Evolutionary conservation across 2,888 invertebrate species (phyloP), one percentile per base, ranked within the genome.

Genomic region (Odontothrips loti): DNA sequence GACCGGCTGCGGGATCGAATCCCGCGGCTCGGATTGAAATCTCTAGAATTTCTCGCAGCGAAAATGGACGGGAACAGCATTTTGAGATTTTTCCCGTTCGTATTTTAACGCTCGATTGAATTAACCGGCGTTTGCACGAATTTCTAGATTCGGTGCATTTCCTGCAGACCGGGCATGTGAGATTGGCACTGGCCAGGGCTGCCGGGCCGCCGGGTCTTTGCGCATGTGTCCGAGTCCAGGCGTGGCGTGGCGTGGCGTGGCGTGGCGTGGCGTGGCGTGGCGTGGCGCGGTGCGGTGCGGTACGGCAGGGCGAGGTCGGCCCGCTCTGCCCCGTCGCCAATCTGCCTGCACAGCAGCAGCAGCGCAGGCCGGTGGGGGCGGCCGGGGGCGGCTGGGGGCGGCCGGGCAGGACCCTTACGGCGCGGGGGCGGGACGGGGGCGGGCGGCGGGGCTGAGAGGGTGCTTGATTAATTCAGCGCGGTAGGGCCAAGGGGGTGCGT

Each of bases 371-470:
- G 58, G 58, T 15, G 58, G 58, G 58, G 20, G 20, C 58, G 17
- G 58, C 58, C n/a, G n/a, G 51, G 51, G 3, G n/a, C n/a, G n/a
- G n/a, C 15, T 17, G 80, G 10, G 75, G 17, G 78, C n/a, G 12
- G 78, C n/a, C 10, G 80, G 58, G 80, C 29, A 43, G 34, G 34
- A 43, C 34, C 34, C 34, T 43, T 43, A 43, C 34, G 48, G 43
- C 20, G 81, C 79, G 34, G 80, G 47, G 47, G 75, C 75, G 78
- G n/a, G 48, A 20, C 34, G 68, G 80, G 4, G 43, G 80, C n/a
- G 75, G 17, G 78, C n/a, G 12, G 78, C n/a, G n/a, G 80, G 58
- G 80, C 29, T 63, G 80, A 20, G 80, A 80, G 80, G 68, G 68
- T 75, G 68, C 68, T 75, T 75, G 68, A 75, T 75, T 75, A 75